phyloP scores from a whole-genome alignment of 2,113 vertebrate species.

The Rhinichthys klamathensis region DNA sequence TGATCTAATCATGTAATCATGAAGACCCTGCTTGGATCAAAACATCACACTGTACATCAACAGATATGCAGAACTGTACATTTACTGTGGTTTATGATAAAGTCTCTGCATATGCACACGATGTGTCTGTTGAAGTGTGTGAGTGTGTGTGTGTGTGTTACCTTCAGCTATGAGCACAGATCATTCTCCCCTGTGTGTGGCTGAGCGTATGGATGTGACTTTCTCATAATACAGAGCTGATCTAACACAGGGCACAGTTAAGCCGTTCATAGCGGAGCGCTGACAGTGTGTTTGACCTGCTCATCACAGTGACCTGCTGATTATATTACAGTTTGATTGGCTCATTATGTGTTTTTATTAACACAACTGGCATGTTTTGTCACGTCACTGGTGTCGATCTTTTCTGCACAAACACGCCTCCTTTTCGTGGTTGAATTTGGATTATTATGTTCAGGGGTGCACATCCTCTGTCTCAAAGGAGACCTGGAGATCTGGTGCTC shows the following conservation, averaged over 20 bases:
- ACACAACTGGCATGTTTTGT: neutral
- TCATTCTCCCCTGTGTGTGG: neutral
- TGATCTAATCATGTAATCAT: neutral
- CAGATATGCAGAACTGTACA: neutral
- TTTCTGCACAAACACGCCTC: neutral
- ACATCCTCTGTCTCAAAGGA: too few relatives aligned
- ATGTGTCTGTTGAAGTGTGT: neutral
- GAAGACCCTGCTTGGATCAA: neutral
- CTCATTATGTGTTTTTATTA: neutral
- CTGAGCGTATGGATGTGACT: neutral
- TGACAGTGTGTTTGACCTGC: neutral
- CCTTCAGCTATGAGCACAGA: conserved; percentile 16
- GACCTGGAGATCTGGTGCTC: too few relatives aligned
- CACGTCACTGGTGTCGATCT: neutral
- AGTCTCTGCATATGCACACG: neutral
- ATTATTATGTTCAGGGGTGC: neutral
- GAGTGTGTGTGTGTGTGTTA: neutral
- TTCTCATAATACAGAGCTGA: neutral
- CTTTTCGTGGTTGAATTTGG: neutral
- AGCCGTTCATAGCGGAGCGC: neutral
- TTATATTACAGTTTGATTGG: neutral
- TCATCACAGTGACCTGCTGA: neutral
- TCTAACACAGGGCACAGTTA: neutral
- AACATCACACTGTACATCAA: neutral
- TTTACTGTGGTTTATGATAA: neutral